Base-by-base conservation (phyloP, 2,797 vertebrate species). In the Rhinophrynus dorsalis region DNA sequence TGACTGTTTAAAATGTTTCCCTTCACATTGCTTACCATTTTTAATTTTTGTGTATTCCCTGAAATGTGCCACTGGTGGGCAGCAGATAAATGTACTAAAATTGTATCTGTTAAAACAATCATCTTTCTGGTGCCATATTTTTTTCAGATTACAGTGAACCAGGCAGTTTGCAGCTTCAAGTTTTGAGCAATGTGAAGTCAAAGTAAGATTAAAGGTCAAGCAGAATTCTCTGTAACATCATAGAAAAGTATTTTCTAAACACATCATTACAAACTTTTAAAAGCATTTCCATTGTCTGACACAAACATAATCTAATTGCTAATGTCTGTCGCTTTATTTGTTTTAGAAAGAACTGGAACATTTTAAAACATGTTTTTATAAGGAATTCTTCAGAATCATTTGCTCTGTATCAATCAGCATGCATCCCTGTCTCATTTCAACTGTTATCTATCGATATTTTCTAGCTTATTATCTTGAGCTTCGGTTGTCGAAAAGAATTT, bases 41-140 rank as follows among this genome's bases (percentile, higher is more conserved):
- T 69, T 51, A 69, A 74, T 29, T 68, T 75, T 60, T 74, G 56
- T 55, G 74, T 80, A 80, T 76, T 82, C 76, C 74, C 78, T 76
- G 24, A 59, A 74, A 79, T 37, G 52, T 58, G 21, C 77, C 79
- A 82, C 81, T 81, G 81, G 82, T 82, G 80, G 81, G 76, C 77
- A 78, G 78, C 75, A 83, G 78, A 67, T 75, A 78, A 74, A 76
- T 85, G 13, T 20, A 44, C 48, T 26, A 51, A 65, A 72, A 50
- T 52, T 42, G n/a, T 32, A 69, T 57, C 26, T 17, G 42, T 64
- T 50, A 48, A 71, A 35, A 60, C 50, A 21, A 59, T 52, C 15
- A 44, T 35, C 8, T 15, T 64, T 57, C 32, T n/a, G 5, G 5
- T 47, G 26, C 48, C 33, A 40, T 11, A 32, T 1, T 23, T n/a